These are phyloP conservation scores for Cheumatopsyche charites DNA, from an alignment of 1,140 invertebrate genomes.

Conservation along the genomic window DNA sequence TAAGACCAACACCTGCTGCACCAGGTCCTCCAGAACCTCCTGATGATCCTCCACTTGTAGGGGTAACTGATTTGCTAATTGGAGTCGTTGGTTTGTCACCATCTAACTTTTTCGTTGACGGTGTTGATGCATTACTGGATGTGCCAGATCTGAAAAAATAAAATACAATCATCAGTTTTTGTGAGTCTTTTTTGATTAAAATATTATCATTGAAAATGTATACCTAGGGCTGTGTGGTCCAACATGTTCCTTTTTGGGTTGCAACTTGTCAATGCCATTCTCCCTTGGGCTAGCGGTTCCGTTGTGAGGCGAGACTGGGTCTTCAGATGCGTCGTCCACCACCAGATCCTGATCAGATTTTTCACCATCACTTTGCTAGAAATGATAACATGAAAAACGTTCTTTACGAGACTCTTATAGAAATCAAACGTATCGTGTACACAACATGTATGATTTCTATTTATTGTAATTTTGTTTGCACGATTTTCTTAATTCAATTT, in stretches of 20 bases:
- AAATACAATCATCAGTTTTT: too few species aligned
- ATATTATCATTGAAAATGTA: not conserved
- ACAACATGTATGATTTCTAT: not conserved
- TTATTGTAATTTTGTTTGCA: not conserved
- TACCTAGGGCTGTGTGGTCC: conserved; percentile 61
- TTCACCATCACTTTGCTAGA: conserved; percentile 50
- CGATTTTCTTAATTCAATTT: not conserved
- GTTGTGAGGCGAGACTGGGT: conserved; percentile 74
- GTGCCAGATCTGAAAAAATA: conserved; percentile 69
- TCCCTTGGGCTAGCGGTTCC: conserved; percentile 81
- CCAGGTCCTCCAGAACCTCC: conserved; percentile 57
- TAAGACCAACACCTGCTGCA: conserved; percentile 57
- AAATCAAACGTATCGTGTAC: not conserved
- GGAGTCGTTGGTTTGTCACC: conserved; percentile 84
- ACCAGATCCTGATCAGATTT: conserved; percentile 86
- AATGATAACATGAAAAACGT: conserved; percentile 31
- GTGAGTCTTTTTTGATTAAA: too few species aligned
- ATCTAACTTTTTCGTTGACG: conserved; percentile 78
- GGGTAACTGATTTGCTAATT: conserved; percentile 87
- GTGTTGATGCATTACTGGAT: conserved; percentile 79
- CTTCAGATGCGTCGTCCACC: conserved; percentile 90
- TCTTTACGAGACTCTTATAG: conserved; percentile 22
- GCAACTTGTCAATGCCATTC: conserved; percentile 69
- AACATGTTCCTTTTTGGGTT: conserved; percentile 60
- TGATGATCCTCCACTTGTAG: conserved; percentile 71